phyloP scores from a whole-genome alignment of 2,888 invertebrate genomes.

The Orthonevra nobilis region DNA sequence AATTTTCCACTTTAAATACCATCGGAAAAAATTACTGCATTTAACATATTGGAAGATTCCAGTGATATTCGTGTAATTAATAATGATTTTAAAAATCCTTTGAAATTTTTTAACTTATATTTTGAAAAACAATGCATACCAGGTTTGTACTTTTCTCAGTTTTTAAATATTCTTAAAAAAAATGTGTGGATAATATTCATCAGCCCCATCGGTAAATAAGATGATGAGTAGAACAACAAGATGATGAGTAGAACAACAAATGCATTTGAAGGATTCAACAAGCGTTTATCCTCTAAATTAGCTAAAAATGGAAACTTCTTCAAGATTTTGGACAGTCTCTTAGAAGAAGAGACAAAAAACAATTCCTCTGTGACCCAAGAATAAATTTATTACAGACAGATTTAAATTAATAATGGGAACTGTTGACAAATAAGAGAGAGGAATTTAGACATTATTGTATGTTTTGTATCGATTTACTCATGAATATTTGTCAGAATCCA shows the following conservation, averaged over 20 bases:
- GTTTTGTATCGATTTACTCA: no score
- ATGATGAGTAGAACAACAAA: constrained; percentile 34
- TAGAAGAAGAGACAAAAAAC: constrained; percentile 33
- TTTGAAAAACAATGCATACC: constrained; percentile 34
- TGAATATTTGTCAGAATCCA: constrained; percentile 2
- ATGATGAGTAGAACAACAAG: no score
- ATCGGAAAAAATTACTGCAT: constrained; percentile 21
- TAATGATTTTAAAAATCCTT: constrained; percentile 10
- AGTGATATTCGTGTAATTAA: no score
- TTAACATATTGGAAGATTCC: constrained; percentile 24
- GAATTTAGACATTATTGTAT: constrained; percentile 3
- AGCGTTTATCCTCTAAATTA: constrained; percentile 27
- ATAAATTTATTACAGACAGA: constrained; percentile 19
- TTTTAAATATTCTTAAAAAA: constrained; percentile 3
- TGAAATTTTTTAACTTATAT: constrained; percentile 18
- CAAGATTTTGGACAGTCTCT: constrained; percentile 33
- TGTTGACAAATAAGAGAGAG: no score
- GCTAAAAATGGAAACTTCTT: constrained; percentile 37
- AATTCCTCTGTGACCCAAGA: constrained; percentile 23
- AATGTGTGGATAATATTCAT: constrained; percentile 5
- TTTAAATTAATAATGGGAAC: constrained; percentile 17
- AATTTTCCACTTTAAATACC: constrained; percentile 28
- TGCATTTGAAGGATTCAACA: constrained; percentile 38
- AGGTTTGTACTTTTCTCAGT: constrained; percentile 18
- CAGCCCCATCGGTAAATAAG: constrained; percentile 22